phyloP scores from a whole-genome alignment of 2,113 vertebrate species.

The Montifringilla adamsi region DNA sequence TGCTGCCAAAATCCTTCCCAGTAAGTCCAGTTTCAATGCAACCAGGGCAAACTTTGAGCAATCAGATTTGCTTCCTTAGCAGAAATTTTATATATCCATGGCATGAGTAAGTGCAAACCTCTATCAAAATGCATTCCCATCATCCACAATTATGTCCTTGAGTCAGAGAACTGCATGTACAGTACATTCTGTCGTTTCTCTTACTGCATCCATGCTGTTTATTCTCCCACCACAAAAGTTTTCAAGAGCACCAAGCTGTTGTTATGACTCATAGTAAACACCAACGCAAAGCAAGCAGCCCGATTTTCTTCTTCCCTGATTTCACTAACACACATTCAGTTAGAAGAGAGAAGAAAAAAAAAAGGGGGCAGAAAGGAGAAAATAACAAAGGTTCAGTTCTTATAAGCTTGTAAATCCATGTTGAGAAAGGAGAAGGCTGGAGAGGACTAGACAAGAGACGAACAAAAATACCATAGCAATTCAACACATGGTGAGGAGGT shows the following conservation, averaged over 20 bases:
- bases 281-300: slow-evolving; percentile 65
- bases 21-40: not conserved
- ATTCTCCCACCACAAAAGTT: slow-evolving; percentile 63
- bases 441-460: slow-evolving; percentile 72
- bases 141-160: slow-evolving; percentile 38
- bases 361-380: not conserved
- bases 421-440: slow-evolving; percentile 66
- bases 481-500: slow-evolving; percentile 79
- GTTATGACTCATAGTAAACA: slow-evolving; percentile 72
- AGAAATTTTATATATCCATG: slow-evolving; percentile 18
- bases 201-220: slow-evolving; percentile 58
- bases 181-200: slow-evolving; percentile 59
- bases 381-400: slow-evolving; percentile 53
- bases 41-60: not conserved
- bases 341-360: not conserved
- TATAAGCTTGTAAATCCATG: slow-evolving; percentile 5
- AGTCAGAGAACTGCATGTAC: slow-evolving; percentile 58
- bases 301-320: slow-evolving; percentile 50
- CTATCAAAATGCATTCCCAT: slow-evolving; percentile 16
- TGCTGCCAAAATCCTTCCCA: not conserved
- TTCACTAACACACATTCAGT: slow-evolving; percentile 65
- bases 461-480: slow-evolving; percentile 73
- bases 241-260: slow-evolving; percentile 71
- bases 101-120: slow-evolving; percentile 2
- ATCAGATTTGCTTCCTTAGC: slow-evolving; percentile 4